Evolutionary conservation across 2,113 vertebrate species (phyloP).

Genomic region (Sinosuthora webbiana): DNA sequence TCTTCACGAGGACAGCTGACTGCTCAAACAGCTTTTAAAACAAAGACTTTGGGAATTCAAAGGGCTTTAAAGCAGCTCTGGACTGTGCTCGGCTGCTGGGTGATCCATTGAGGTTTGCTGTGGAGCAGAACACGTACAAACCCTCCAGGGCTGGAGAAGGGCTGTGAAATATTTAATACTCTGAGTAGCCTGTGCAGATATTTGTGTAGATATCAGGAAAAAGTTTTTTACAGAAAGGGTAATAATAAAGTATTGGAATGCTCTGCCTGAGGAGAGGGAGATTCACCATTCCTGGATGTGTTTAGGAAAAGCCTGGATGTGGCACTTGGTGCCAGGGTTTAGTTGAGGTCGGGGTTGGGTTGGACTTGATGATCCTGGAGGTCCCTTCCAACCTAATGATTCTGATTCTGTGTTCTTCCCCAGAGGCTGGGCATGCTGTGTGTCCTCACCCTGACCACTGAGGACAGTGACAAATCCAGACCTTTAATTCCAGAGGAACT

Average conservation of each 20-base stretch:
- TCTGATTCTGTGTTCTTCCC: background rate
- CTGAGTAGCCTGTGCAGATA: conserved; percentile 37
- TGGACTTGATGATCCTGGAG: no score
- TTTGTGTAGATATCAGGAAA: background rate
- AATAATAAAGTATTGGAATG: no score
- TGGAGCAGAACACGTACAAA: background rate
- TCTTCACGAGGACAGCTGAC: background rate
- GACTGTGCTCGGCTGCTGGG: background rate
- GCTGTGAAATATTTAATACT: conserved; percentile 43
- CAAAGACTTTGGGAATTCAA: background rate
- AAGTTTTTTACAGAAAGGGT: no score
- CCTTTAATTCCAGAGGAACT: background rate
- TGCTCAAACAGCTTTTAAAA: conserved; percentile 18
- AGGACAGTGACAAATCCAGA: conserved; percentile 22
- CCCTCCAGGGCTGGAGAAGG: background rate
- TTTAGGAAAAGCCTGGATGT: no score
- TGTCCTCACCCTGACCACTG: background rate
- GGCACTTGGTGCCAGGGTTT: no score
- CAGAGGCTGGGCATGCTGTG: background rate
- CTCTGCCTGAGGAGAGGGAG: no score
- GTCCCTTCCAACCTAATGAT: no score
- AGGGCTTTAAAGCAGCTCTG: background rate
- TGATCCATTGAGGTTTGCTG: background rate
- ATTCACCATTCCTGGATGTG: no score
- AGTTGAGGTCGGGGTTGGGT: no score